Percentiles rank a stretch among this genome's conserved stretches.
Evolutionary conservation across 2,797 vertebrate genomes (phyloP).

Genomic region (Streptopelia turtur): DNA sequence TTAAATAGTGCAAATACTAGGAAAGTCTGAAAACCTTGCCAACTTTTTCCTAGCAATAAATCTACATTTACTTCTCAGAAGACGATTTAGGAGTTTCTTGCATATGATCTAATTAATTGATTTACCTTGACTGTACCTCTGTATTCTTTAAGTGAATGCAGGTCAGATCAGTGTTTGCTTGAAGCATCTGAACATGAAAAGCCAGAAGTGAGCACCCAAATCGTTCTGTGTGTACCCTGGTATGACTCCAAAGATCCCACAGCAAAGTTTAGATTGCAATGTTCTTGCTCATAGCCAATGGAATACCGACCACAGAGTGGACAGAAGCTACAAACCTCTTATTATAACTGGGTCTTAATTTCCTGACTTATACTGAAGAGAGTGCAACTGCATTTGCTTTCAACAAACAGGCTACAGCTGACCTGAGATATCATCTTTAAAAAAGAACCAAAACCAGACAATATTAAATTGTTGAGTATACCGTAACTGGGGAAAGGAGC

Average conservation of each 20-base stretch:
- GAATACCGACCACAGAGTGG: background rate
- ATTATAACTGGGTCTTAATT: background rate
- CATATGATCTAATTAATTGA: background rate
- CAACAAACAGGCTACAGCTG: background rate
- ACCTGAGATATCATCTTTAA: background rate
- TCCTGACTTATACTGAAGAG: background rate
- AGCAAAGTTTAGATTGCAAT: background rate
- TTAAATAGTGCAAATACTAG: background rate
- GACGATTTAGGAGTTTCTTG: background rate
- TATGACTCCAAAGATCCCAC: background rate
- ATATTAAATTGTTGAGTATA: background rate
- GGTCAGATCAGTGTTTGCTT: background rate
- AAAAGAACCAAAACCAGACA: background rate
- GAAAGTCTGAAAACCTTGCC: background rate
- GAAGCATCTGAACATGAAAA: background rate
- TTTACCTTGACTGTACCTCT: background rate
- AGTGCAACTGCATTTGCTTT: background rate
- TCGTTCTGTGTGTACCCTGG: background rate
- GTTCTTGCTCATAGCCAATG: background rate
- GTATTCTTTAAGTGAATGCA: background rate
- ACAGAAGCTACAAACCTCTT: background rate
- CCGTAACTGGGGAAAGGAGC: background rate
- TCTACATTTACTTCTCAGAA: background rate
- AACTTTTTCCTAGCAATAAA: background rate
- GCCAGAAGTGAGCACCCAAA: background rate